Percentiles rank a stretch among this genome's conserved stretches.
Conservation (phyloP, 1,140 invertebrate genomes). For the Drosophila pruinosa region DNA sequence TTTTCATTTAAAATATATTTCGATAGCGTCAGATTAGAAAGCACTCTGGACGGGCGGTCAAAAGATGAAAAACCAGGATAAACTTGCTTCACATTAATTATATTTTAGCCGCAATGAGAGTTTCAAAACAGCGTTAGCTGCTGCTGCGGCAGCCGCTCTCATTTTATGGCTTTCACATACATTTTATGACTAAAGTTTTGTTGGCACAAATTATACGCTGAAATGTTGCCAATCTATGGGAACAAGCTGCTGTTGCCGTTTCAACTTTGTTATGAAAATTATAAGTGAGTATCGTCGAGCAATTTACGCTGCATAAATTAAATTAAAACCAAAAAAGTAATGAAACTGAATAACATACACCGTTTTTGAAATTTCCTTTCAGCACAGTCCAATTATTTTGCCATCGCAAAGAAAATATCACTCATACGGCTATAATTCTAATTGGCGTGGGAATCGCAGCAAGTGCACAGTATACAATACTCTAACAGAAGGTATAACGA, state of each 20-base stretch:
- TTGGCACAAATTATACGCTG: constrained; percentile 60
- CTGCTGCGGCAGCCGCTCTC: neutral
- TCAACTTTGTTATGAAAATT: constrained; percentile 50
- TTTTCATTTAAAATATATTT: constrained; percentile 44
- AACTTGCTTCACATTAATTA: constrained; percentile 71
- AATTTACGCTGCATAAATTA: constrained; percentile 65
- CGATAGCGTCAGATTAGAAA: constrained; percentile 50
- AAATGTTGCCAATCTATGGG: constrained; percentile 31
- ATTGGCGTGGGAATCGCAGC: constrained; percentile 71
- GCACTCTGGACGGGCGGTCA: constrained; percentile 9
- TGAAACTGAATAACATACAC: constrained; percentile 12
- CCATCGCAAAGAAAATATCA: constrained; percentile 33
- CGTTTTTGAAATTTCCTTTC: neutral
- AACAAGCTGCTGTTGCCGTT: constrained; percentile 15
- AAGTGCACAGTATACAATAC: constrained; percentile 28
- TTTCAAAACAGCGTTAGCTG: neutral
- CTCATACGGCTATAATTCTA: constrained; percentile 53
- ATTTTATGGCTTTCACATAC: constrained; percentile 63
- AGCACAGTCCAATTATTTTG: constrained; percentile 44
- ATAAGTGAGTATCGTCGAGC: constrained; percentile 30
- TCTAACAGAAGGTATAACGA: neutral
- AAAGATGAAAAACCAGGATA: constrained; percentile 25
- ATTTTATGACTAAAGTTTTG: constrained; percentile 71
- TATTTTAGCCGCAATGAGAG: constrained; percentile 58
- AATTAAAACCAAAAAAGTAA: constrained; percentile 32